Evolutionary conservation across 2,888 invertebrate genomes (phyloP).

Genomic region (Spilarctia lutea): DNA sequence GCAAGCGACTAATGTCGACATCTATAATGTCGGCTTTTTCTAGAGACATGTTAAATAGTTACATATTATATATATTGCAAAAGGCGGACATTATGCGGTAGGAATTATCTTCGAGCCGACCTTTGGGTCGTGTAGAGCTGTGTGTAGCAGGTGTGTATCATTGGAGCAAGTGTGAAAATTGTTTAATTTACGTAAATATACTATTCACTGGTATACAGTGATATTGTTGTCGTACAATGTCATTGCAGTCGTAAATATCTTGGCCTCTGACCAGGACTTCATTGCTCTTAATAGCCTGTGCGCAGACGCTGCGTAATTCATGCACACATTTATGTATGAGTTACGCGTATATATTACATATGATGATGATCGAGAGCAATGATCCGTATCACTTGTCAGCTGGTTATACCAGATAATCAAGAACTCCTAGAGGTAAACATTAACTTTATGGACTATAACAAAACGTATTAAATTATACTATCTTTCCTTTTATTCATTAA

Average conservation of each 20-base stretch:
- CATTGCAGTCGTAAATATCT: not conserved
- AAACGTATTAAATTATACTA: too few relatives aligned
- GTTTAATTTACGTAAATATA: too few relatives aligned
- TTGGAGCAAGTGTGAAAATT: too few relatives aligned
- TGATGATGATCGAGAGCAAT: not conserved
- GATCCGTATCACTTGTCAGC: not conserved
- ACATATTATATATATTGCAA: too few relatives aligned
- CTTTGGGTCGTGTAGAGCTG: too few relatives aligned
- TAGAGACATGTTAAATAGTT: not conserved
- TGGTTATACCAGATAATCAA: not conserved
- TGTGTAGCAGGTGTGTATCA: too few relatives aligned
- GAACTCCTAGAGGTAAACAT: not conserved
- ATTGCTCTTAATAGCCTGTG: not conserved
- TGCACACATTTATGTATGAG: too few relatives aligned
- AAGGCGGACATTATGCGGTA: too few relatives aligned
- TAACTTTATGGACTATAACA: too few relatives aligned
- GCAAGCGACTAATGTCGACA: not conserved
- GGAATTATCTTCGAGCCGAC: too few relatives aligned
- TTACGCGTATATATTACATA: too few relatives aligned
- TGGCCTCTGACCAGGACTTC: not conserved
- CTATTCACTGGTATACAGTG: not conserved
- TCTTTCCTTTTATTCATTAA: too few relatives aligned
- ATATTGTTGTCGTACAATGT: not conserved
- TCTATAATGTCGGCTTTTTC: not conserved
- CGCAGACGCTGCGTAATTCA: not conserved